These are phyloP conservation scores for Busseola fusca DNA, from an alignment of 2,888 invertebrate genomes.

Conservation along the genomic window DNA sequence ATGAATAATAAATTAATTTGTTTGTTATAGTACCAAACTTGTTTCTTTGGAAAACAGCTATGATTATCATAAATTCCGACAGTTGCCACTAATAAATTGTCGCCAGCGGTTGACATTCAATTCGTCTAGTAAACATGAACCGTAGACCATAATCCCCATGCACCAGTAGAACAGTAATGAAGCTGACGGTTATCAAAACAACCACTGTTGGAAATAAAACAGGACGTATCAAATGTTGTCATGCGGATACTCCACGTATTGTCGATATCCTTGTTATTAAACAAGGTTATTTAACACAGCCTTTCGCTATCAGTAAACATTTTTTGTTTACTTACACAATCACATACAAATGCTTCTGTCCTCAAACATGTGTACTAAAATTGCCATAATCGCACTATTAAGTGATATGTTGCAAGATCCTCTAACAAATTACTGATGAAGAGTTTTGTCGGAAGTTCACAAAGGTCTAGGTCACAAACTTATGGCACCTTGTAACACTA, in stretches of 20 bases:
- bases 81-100: slow-evolving; percentile 3
- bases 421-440: slow-evolving; percentile 32
- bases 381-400: slow-evolving; percentile 34
- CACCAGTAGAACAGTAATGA: not conserved
- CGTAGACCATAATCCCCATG: slow-evolving; percentile 2
- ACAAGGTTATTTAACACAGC: slow-evolving; percentile 30
- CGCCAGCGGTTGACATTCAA: slow-evolving; percentile 18
- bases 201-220: slow-evolving; percentile 28
- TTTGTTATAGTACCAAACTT: slow-evolving; percentile 17
- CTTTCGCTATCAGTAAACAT: slow-evolving; percentile 11
- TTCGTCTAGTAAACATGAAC: slow-evolving; percentile 2
- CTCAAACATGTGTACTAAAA: slow-evolving; percentile 15
- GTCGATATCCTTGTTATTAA: not conserved
- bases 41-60: slow-evolving; percentile 25
- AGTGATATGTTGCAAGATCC: slow-evolving; percentile 45
- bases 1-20: no score
- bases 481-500: slow-evolving; percentile 39
- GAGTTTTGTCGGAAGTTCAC: slow-evolving; percentile 42
- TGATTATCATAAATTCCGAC: slow-evolving; percentile 35
- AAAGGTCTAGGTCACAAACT: slow-evolving; percentile 53
- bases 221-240: slow-evolving; percentile 21
- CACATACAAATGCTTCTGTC: slow-evolving; percentile 14
- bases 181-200: slow-evolving; percentile 16
- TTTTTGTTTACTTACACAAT: slow-evolving; percentile 1
- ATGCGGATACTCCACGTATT: not conserved